Evolutionary conservation across 1,140 invertebrate genomes (phyloP), one percentile per base, ranked within the genome.

Genomic region (Panagrolaimus sp.): DNA sequence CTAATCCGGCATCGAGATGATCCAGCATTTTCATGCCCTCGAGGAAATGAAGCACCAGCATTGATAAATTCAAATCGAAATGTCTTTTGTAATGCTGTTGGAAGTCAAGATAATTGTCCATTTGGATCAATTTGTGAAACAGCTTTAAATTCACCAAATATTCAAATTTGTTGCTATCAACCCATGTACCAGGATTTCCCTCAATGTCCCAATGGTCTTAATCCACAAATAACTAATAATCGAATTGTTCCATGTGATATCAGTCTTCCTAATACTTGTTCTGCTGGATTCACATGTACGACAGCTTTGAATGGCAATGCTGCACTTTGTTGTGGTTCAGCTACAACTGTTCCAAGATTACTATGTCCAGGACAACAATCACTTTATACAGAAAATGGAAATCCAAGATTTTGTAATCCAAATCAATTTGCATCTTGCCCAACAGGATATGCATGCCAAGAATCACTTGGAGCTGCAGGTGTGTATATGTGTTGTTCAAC

Each of bases 401-500:
- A 65, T 5, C 72, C 76, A 38, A 45, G 57, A 46, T 70, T 67
- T 63, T 76, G 74, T 62, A 63, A 38, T 25, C 63, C 65, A 5
- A 47, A 38, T 25, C 70, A 69, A 48, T 46, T 51, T 11, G 42
- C 27, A 7, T 70, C 76, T 11, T 76, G 74, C 66, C 74, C 74
- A 2, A 23, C 63, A 16, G 76, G 75, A 14, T 81, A 71, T 70
- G 66, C 64, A 4, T 81, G 76, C 64, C 63, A 69, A 20, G 66
- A 68, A 62, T 64, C 75, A 16, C 38, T 81, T 8, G 72, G 72
- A 16, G 66, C 73, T 11, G 46, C 71, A n/a, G 61, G 62, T 1
- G 42, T 78, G 11, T 78, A 31, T 43, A 53, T 81, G 31, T 78
- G 76, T 53, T 78, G 76, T 66, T 79, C 76, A 7, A 69, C 61